These are phyloP conservation scores for Drosophila mayaguana DNA, from an alignment of 2,888 invertebrate species.

Conservation along the genomic window DNA sequence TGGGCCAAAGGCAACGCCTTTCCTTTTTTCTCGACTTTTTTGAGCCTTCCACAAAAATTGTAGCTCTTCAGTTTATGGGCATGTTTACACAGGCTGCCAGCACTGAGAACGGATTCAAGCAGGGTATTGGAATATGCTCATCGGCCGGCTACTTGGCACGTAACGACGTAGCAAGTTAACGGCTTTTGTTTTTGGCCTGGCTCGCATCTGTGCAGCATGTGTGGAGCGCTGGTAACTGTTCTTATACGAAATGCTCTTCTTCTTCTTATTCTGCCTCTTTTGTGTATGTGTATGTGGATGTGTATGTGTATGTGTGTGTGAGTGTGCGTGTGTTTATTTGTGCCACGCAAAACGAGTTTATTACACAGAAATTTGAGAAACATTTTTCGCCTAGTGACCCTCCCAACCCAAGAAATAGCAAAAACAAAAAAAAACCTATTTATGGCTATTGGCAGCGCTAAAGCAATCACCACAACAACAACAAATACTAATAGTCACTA, in stretches of 20 bases:
- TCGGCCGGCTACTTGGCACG: slow-evolving; percentile 65
- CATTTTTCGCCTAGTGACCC: slow-evolving; percentile 49
- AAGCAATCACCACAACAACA: slow-evolving; percentile 66
- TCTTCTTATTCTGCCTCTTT: slow-evolving; percentile 31
- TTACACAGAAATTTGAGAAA: slow-evolving; percentile 69
- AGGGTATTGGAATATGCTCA: slow-evolving; percentile 28
- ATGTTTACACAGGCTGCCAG: slow-evolving; percentile 62
- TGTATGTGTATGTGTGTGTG: slow-evolving; percentile 26
- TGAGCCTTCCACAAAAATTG: slow-evolving; percentile 52
- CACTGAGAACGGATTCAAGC: background rate
- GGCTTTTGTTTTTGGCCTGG: slow-evolving; percentile 69
- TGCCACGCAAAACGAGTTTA: slow-evolving; percentile 74
- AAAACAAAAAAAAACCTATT: slow-evolving; percentile 60
- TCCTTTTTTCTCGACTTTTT: slow-evolving; percentile 10
- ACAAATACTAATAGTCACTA: slow-evolving; percentile 55
- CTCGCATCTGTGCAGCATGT: slow-evolving; percentile 24
- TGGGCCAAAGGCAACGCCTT: slow-evolving; percentile 44
- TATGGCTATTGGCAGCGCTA: slow-evolving; percentile 72
- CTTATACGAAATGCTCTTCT: slow-evolving; percentile 45
- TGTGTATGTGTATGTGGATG: slow-evolving; percentile 15
- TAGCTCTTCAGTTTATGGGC: slow-evolving; percentile 62
- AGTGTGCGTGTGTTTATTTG: slow-evolving; percentile 60
- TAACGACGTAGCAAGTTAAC: slow-evolving; percentile 65
- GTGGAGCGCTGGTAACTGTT: slow-evolving; percentile 45
- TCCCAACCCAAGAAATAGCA: background rate